These are phyloP conservation scores for Hapalemur alaotrensis DNA, from an alignment of 2,797 vertebrate genomes.

Conservation along the genomic window DNA sequence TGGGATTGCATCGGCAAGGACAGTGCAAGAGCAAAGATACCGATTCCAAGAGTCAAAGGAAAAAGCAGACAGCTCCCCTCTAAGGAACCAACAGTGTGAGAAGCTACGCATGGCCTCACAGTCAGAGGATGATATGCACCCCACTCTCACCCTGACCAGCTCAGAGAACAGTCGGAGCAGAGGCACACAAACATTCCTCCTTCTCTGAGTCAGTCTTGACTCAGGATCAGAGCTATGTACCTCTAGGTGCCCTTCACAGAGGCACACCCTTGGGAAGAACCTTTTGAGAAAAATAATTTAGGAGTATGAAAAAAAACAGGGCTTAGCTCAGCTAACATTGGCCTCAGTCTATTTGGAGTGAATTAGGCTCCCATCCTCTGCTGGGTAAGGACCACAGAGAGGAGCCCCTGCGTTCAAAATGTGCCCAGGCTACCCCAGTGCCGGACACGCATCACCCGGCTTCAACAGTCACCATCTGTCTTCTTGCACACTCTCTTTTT, in stretches of 20 bases:
- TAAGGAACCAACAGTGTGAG: not conserved
- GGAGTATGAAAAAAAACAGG: not conserved
- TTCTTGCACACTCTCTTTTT: not conserved
- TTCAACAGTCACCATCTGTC: not conserved
- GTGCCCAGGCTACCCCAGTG: not conserved
- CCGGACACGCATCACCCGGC: not conserved
- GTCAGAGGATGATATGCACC: not conserved
- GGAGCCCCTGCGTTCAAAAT: not conserved
- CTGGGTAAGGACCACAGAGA: not conserved
- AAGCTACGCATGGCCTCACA: not conserved
- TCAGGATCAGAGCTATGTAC: not conserved
- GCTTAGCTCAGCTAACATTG: not conserved
- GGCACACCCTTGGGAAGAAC: not conserved
- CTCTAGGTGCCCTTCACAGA: not conserved
- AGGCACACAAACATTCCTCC: not conserved
- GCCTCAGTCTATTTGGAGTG: not conserved
- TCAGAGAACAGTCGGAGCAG: not conserved
- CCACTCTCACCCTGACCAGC: not conserved
- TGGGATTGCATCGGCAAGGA: not conserved
- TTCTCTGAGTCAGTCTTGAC: not conserved
- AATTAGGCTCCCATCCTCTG: not conserved
- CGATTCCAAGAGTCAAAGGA: not conserved
- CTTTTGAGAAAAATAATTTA: not conserved
- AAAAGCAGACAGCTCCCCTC: not conserved
- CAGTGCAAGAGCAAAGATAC: not conserved